Evolutionary conservation across 2,797 vertebrate genomes (phyloP), one percentile per base, ranked within the genome.

Genomic region (Pachyuromys duprasi): DNA sequence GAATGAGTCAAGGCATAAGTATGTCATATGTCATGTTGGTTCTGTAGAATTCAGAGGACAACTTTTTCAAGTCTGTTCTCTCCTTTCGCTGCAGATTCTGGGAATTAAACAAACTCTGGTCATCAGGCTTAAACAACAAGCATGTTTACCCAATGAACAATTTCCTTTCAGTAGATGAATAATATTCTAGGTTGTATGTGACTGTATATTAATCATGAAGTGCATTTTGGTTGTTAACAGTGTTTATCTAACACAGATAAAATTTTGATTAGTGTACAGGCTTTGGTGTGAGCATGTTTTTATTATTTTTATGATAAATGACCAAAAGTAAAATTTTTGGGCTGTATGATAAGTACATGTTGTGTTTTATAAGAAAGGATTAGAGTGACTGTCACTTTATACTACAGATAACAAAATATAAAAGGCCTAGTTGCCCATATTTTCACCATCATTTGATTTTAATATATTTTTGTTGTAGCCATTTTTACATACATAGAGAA

Each of bases 281-380:
- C 15, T 89, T 92, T 95, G 74, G 4, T 45, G 11, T 69, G 67
- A 69, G 12, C 42, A 91, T 62, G 5, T 79, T 89, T 93, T 67
- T 45, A 91, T 84, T 96, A 72, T 57, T 80, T 80, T 7, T 86
- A 79, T 63, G 60, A 80, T 67, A 95, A 79, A 67, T 75, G 49
- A 36, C 13, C 31, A 83, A 63, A 62, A 76, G 28, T 80, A 0
- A 14, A 93, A 75, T 28, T 91, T 57, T 53, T 60, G 8, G n/a
- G 39, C 42, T 60, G 39, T 82, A 82, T 36, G 55, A 20, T 86
- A 62, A 90, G 13, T 80, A 2, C 5, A 57, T 86, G 31, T 67
- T 84, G 81, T n/a, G 28, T 53, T 83, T 92, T 45, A 90, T 75
- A 80, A 92, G 80, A 90, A 92, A 90, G 18, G 15, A 33, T 81